Conservation (phyloP, 2,888 invertebrate species). For the Drosophila peninsularis region DNA sequence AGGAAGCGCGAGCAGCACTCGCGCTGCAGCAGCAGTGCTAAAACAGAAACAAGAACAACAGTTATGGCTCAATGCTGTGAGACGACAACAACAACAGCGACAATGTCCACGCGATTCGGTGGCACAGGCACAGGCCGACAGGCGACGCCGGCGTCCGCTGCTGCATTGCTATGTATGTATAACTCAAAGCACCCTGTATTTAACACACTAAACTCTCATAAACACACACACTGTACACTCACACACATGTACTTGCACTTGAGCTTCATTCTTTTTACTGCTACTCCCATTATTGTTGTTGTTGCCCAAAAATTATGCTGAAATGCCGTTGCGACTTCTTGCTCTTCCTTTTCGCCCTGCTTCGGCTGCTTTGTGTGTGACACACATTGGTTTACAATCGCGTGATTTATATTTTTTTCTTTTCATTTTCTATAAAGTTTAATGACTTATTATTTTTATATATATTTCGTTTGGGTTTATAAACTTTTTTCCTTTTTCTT, state of each 20-base stretch:
- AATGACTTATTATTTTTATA: conserved; percentile 41
- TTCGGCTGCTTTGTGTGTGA: conserved; percentile 16
- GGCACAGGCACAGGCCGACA: conserved; percentile 31
- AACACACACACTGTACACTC: neutral
- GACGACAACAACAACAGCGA: conserved; percentile 37
- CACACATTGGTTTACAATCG: conserved; percentile 47
- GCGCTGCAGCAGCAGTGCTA: conserved; percentile 12
- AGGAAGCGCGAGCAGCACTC: conserved; percentile 17
- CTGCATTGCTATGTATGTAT: conserved; percentile 51
- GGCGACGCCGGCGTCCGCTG: conserved; percentile 28
- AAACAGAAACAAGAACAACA: conserved; percentile 5
- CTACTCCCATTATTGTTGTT: conserved; percentile 16
- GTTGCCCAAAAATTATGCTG: conserved; percentile 34
- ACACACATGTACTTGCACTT: conserved; percentile 44
- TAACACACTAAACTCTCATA: conserved; percentile 31
- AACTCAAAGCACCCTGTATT: conserved; percentile 35
- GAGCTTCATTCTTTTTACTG: conserved; percentile 26
- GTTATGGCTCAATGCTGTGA: conserved; percentile 61
- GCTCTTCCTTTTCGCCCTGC: neutral
- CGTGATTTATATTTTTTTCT: conserved; percentile 32
- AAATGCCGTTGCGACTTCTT: conserved; percentile 12
- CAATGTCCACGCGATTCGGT: conserved; percentile 52
- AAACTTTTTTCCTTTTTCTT: conserved; percentile 5
- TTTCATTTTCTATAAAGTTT: conserved; percentile 36
- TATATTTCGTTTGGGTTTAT: conserved; percentile 11